phyloP scores from a whole-genome alignment of 1,140 invertebrate genomes.

The Platorchestia sp. region DNA sequence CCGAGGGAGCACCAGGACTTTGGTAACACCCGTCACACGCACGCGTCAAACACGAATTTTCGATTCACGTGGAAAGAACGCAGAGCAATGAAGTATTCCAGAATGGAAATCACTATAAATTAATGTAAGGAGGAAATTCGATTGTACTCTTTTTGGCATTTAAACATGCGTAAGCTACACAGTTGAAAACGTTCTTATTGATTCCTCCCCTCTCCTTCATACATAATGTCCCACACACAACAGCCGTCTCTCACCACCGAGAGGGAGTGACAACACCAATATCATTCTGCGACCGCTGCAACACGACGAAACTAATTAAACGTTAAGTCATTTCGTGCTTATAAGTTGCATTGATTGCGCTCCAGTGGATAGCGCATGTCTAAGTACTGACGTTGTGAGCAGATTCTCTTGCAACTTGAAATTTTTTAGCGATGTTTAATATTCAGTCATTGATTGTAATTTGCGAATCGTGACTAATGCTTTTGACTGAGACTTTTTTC shows the following conservation, averaged over 20 bases:
- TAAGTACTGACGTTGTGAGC: neutral
- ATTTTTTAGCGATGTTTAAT: neutral
- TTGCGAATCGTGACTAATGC: neutral
- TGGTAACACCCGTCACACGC: conserved; percentile 3
- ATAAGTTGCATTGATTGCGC: neutral
- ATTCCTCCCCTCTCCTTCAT: neutral
- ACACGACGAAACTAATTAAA: neutral
- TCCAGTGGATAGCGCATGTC: neutral
- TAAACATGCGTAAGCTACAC: neutral
- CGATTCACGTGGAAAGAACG: neutral
- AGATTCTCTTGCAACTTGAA: neutral
- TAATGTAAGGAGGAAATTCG: neutral
- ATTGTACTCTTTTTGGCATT: neutral
- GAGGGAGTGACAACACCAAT: neutral
- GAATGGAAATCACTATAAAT: neutral
- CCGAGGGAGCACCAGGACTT: neutral
- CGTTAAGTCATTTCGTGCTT: neutral
- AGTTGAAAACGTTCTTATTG: neutral
- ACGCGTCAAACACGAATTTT: neutral
- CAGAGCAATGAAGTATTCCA: neutral
- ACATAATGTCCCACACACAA: neutral
- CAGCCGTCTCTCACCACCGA: neutral
- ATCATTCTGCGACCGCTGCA: neutral
- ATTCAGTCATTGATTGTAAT: neutral
- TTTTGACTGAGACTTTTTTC: neutral